Evolutionary conservation across 2,113 vertebrate species (phyloP), one percentile per base, ranked within the genome.

Genomic region (Gambusia holbrooki): DNA sequence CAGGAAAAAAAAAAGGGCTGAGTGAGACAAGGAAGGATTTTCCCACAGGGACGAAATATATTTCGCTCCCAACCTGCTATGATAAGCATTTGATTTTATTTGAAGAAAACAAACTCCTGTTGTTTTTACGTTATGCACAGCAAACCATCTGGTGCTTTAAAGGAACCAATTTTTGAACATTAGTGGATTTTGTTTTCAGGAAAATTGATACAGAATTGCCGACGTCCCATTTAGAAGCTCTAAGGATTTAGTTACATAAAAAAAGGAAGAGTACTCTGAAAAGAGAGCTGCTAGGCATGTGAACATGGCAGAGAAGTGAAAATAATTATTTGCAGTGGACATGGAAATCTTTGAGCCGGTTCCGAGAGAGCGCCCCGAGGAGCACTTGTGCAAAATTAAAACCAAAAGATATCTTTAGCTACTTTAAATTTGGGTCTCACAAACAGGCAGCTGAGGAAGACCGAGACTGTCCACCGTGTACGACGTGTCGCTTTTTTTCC

Each of bases 381-480:
- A 76, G 76, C 69, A 60, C 76, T 72, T 71, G 70, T 73, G 65
- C 61, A 30, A 67, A 66, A 25, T 45, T 64, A 71, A 65, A 66
- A 8, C 48, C 33, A 73, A 68, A 40, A 69, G 37, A 75, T 40
- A 28, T 70, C 63, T 35, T 63, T 19, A 29, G 68, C 51, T 61
- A n/a, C 61, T 67, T 71, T 11, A 5, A 71, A 71, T 64, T 37
- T 28, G 48, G 74, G 77, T 81, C 69, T 76, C 75, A 67, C 65
- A 62, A 77, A 42, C 72, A 72, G 71, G 77, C 51, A 45, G 80
- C 65, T 8, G 14, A 14, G 77, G 71, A 73, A 30, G 22, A 62
- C 29, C 0, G 10, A 72, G 68, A 68, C 37, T 11, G 60, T 60
- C 79, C 69, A 81, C 0, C 0, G 76, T 75, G 81, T n/a, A 72